phyloP scores from a whole-genome alignment of 2,113 vertebrate genomes.

The Petroica traversi region DNA sequence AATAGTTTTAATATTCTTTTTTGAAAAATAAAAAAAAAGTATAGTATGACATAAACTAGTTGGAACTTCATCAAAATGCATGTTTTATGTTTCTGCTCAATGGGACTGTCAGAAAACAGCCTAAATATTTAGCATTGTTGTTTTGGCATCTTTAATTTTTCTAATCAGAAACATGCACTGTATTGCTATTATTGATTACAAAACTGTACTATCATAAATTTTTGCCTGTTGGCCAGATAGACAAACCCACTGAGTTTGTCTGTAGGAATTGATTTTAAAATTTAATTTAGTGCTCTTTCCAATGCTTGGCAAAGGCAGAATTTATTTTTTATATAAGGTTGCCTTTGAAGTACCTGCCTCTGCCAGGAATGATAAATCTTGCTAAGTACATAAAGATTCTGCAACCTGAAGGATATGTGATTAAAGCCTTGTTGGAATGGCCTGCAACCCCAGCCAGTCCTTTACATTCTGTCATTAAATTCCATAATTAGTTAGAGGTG shows the following conservation, averaged over 20 bases:
- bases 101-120: conserved; percentile 46
- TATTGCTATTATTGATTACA: conserved; percentile 56
- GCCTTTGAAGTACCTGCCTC: conserved; percentile 66
- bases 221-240: conserved; percentile 45
- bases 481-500: conserved; percentile 56
- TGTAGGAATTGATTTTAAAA: conserved; percentile 44
- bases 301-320: conserved; percentile 42
- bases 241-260: conserved; percentile 52
- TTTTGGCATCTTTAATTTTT: conserved; percentile 62
- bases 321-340: conserved; percentile 67
- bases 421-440: conserved; percentile 48
- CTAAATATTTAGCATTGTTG: conserved; percentile 53
- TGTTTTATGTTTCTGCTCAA: conserved; percentile 67
- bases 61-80: conserved; percentile 69
- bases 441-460: conserved; percentile 47
- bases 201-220: conserved; percentile 58
- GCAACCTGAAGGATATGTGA: conserved; percentile 54
- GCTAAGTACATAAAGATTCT: conserved; percentile 51
- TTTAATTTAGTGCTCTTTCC: conserved; percentile 50
- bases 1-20: conserved; percentile 73
- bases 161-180: conserved; percentile 52
- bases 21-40: conserved; percentile 65
- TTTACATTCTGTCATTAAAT: conserved; percentile 56
- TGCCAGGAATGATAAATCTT: conserved; percentile 62
- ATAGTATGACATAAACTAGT: conserved; percentile 49